Evolutionary conservation across 2,888 invertebrate genomes (phyloP), one percentile per base, ranked within the genome.

Genomic region (Asteroscopus sphinx): DNA sequence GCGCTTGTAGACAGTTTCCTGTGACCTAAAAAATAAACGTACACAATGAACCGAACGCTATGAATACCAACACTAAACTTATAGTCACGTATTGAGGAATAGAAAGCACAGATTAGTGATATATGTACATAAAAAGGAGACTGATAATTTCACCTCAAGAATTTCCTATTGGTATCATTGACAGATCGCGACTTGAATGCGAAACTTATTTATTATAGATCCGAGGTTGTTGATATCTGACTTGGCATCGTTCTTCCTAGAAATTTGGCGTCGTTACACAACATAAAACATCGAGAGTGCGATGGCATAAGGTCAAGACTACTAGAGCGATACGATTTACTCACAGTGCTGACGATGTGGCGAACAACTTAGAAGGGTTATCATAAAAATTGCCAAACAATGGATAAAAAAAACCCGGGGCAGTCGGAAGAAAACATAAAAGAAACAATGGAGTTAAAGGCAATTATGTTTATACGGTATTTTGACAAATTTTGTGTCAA

Each of bases 221-320:
- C 63, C 74, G 73, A 79, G 79, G 81, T 76, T 73, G 77, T 76
- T 70, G 78, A 81, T 77, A 70, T 62, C 69, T 83, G 83, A 87
- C 82, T 93, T 93, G 93, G 93, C 93, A 93, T 85, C 83, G 77
- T 67, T 83, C 74, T 77, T 80, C 71, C 76, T 72, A 74, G 73
- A 84, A 80, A 84, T 88, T 90, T 93, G 90, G 92, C 91, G 89
- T 90, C 86, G 89, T 94, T 93, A 92, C 92, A 93, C 94, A 94
- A 94, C 90, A 83, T 85, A 85, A 82, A 88, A 86, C 88, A 89
- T 82, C 80, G 77, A 76, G 79, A 82, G 62, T 56, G 83, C 79
- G 85, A 85, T 86, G 85, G 84, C 87, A 77, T 92, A 91, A 91
- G 93, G 92, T 93, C 92, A 91, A 89, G 88, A 90, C 77, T 82